phyloP scores from a whole-genome alignment of 2,888 invertebrate species.

The Sminthurides aquaticus region DNA sequence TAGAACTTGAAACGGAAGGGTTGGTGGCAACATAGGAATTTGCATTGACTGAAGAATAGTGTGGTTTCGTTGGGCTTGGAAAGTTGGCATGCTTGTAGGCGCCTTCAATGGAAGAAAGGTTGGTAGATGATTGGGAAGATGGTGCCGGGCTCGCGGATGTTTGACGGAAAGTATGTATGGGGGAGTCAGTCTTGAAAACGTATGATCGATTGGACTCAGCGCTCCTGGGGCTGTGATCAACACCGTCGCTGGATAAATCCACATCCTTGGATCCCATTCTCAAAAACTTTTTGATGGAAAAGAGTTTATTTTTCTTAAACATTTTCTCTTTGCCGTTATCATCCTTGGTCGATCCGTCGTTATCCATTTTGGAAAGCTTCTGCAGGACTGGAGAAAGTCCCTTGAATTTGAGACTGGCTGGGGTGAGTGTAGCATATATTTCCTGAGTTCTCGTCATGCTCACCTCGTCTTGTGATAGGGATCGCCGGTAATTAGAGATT shows the following conservation, averaged over 20 bases:
- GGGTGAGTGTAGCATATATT: constrained; percentile 42
- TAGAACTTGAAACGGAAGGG: not conserved
- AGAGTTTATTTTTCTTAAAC: constrained; percentile 39
- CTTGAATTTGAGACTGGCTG: constrained; percentile 40
- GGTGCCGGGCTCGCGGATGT: constrained; percentile 11
- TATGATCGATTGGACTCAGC: constrained; percentile 7
- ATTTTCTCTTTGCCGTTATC: constrained; percentile 32
- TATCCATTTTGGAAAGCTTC: constrained; percentile 40
- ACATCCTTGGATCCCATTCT: constrained; percentile 29
- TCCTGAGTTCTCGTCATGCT: constrained; percentile 42
- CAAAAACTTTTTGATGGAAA: constrained; percentile 40
- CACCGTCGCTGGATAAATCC: constrained; percentile 20
- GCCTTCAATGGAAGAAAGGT: constrained; percentile 4
- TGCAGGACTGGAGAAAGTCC: constrained; percentile 39
- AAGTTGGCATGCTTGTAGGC: constrained; percentile 12
- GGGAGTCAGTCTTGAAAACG: constrained; percentile 22
- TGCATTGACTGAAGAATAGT: not conserved
- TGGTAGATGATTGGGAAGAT: not conserved
- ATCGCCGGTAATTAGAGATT: constrained; percentile 34
- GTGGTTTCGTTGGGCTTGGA: not conserved
- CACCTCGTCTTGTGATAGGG: constrained; percentile 41
- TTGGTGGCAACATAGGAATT: not conserved
- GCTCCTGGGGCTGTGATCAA: not conserved
- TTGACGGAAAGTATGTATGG: not conserved
- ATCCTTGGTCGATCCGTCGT: constrained; percentile 22